These are phyloP conservation scores for Rambutsinella grinnellia DNA, from an alignment of 2,888 invertebrate species.

Conservation along the genomic window DNA sequence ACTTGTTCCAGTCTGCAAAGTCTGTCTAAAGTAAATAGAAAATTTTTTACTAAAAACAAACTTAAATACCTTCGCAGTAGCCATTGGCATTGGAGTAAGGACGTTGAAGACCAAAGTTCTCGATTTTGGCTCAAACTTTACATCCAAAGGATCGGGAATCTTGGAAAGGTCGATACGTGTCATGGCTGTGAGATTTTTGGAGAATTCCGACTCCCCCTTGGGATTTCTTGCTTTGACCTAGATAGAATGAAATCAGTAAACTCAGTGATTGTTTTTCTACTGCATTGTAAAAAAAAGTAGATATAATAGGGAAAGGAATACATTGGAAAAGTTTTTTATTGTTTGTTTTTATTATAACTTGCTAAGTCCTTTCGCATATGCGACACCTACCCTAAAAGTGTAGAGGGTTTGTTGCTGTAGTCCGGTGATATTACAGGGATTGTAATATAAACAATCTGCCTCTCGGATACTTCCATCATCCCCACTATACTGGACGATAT, in stretches of 20 bases:
- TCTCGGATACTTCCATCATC: constrained; percentile 76
- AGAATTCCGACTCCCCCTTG: constrained; percentile 88
- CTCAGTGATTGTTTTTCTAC: not conserved
- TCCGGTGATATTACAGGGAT: constrained; percentile 89
- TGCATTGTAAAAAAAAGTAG: not conserved
- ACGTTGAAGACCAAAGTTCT: constrained; percentile 84
- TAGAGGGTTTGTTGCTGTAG: constrained; percentile 90
- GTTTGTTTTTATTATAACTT: not conserved
- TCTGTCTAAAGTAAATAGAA: no score
- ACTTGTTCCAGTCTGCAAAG: no score
- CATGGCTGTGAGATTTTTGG: constrained; percentile 84
- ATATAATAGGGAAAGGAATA: not conserved
- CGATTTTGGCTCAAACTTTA: constrained; percentile 85
- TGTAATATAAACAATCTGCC: constrained; percentile 85
- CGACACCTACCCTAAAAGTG: constrained; percentile 84
- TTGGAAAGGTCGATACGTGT: constrained; percentile 82
- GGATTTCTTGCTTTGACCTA: constrained; percentile 89
- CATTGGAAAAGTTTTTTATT: not conserved
- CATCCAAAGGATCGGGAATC: constrained; percentile 84
- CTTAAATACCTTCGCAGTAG: constrained; percentile 60
- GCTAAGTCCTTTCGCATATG: no score
- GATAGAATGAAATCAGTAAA: constrained; percentile 37
- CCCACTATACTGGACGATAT: constrained; percentile 84
- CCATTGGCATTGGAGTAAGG: constrained; percentile 61
- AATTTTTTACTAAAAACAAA: constrained; percentile 2